phyloP scores from a whole-genome alignment of 1,140 invertebrate genomes.

The Ips typographus region DNA sequence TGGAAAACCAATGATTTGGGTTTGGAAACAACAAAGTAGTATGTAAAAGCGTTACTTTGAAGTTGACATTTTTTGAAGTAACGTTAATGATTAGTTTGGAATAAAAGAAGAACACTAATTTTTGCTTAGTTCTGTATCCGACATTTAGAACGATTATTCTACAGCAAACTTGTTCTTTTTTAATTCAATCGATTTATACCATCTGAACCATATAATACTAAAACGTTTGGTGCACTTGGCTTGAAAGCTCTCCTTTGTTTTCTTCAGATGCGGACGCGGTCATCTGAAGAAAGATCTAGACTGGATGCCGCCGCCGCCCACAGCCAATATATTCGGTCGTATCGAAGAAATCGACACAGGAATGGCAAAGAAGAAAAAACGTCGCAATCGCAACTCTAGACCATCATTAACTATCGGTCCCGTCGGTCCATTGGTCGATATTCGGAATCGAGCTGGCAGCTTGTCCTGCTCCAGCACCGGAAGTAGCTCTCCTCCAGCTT shows the following conservation, averaged over 20 bases:
- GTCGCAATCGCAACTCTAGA: slow-evolving; percentile 64
- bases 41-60: too few species aligned
- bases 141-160: too few species aligned
- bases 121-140: too few species aligned
- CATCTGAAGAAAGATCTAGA: slow-evolving; percentile 93
- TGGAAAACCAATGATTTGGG: too few species aligned
- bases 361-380: slow-evolving; percentile 75
- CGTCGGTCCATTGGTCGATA: slow-evolving; percentile 51
- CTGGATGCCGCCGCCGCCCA: slow-evolving; percentile 72
- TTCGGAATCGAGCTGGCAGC: slow-evolving; percentile 62
- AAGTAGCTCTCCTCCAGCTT: slow-evolving; percentile 67
- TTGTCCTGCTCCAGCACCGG: slow-evolving; percentile 64
- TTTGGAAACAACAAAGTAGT: too few species aligned
- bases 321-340: slow-evolving; percentile 50
- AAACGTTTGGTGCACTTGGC: too few species aligned
- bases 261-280: slow-evolving; percentile 70
- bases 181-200: too few species aligned
- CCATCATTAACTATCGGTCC: slow-evolving; percentile 59
- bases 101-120: too few species aligned
- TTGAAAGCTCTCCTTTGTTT: background rate
- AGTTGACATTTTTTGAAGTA: too few species aligned
- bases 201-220: too few species aligned
- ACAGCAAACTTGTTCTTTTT: too few species aligned
- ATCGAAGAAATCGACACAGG: slow-evolving; percentile 55
- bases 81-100: too few species aligned